phyloP scores from a whole-genome alignment of 2,113 vertebrate genomes.

The Sinocyclocheilus anophthalmus region DNA sequence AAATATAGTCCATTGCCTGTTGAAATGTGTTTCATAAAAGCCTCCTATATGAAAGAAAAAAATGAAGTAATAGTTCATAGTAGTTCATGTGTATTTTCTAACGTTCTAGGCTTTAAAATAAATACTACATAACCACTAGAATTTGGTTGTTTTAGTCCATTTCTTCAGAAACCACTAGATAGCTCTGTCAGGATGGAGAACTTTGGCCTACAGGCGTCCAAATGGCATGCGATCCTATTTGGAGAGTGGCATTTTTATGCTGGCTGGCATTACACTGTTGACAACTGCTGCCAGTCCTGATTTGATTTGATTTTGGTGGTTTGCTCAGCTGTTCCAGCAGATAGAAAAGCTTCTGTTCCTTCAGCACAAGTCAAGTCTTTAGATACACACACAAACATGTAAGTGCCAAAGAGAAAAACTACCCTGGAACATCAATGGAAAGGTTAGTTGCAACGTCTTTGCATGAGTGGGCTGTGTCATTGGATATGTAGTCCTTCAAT shows the following conservation, averaged over 20 bases:
- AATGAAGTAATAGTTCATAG: constrained; percentile 50
- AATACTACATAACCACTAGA: constrained; percentile 56
- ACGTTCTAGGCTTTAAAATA: background rate
- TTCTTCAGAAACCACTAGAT: constrained; percentile 67
- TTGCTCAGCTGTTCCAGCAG: constrained; percentile 20
- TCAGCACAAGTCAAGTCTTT: constrained; percentile 3
- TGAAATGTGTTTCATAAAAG: constrained; percentile 28
- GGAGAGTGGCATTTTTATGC: constrained; percentile 15
- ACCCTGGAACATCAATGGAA: constrained; percentile 29
- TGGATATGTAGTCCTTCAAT: too few species aligned
- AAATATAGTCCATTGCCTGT: constrained; percentile 23
- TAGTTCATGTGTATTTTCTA: constrained; percentile 17
- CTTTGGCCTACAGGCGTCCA: background rate
- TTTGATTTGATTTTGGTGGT: constrained; percentile 13
- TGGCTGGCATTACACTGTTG: constrained; percentile 5
- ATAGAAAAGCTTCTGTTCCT: constrained; percentile 7
- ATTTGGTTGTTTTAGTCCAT: constrained; percentile 64
- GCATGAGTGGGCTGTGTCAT: too few species aligned
- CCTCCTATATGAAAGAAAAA: constrained; percentile 47
- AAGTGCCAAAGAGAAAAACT: constrained; percentile 6
- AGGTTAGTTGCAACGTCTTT: too few species aligned
- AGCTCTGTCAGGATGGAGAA: constrained; percentile 44
- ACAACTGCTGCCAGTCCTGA: background rate
- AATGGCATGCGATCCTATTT: background rate
- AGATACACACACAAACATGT: constrained; percentile 3